Evolutionary conservation across 2,797 vertebrate species (phyloP).

Genomic region (Naso thynnoides): DNA sequence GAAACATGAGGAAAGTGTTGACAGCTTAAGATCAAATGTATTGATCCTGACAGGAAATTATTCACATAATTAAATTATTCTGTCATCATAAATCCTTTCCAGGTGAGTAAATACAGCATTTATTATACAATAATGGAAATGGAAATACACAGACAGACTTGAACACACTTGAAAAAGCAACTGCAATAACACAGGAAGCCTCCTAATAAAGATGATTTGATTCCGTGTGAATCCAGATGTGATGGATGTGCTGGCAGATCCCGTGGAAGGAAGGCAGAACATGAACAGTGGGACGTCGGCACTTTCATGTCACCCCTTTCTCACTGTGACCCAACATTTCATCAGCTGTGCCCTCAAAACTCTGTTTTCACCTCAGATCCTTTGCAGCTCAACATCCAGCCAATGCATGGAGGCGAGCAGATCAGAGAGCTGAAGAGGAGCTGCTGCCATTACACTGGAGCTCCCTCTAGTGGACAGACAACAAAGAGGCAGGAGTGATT

Average conservation of each 20-base stretch:
- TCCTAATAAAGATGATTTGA: constrained; percentile 65
- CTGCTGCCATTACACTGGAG: constrained; percentile 20
- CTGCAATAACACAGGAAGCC: constrained; percentile 66
- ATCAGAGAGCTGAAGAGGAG: constrained; percentile 2
- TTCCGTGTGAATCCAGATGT: constrained; percentile 80
- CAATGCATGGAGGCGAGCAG: constrained; percentile 7
- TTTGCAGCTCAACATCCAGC: constrained; percentile 27
- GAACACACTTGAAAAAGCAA: constrained; percentile 54
- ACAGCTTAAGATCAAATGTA: constrained; percentile 47
- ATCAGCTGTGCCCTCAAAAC: constrained; percentile 75
- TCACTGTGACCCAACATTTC: constrained; percentile 70
- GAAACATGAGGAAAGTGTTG: constrained; percentile 57
- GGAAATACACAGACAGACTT: constrained; percentile 24
- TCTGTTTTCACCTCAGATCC: constrained; percentile 61
- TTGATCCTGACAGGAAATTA: constrained; percentile 60
- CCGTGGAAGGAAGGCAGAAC: constrained; percentile 58
- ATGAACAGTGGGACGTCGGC: constrained; percentile 55
- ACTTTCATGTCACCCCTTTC: constrained; percentile 74
- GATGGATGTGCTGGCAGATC: constrained; percentile 61
- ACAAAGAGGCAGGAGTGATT: not conserved
- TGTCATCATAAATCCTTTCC: constrained; percentile 28
- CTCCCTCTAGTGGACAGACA: constrained; percentile 74
- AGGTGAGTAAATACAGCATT: constrained; percentile 65
- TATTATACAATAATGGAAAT: constrained; percentile 54
- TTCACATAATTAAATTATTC: constrained; percentile 24